Base-by-base conservation (phyloP, 2,888 invertebrate genomes). In the Hemicrepidius hirtus region DNA sequence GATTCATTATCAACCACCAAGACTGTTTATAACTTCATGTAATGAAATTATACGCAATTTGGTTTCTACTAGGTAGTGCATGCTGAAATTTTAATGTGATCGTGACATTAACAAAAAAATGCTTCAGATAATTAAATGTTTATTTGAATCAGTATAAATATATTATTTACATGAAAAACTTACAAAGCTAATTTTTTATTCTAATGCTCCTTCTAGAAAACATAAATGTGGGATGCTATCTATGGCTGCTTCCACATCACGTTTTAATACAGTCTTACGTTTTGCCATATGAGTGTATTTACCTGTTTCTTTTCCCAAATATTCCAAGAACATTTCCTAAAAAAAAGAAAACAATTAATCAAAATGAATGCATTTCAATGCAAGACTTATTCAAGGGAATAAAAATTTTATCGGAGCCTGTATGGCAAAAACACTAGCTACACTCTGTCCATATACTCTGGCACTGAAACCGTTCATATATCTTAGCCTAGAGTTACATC, bases 321-420 rank as follows among this genome's bases (percentile, higher is more conserved):
- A 92, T 84, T 95, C 94, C 68, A 97, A 90, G 84, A 97, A 97
- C 77, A 96, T 85, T 89, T 97, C 95, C 95, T 95, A 87, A 13
- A 72, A 68, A 32, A 1, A 10, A 49, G 3, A 49, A 12, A 21
- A 6, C n/a, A 32, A 4, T 9, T 1, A 44, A 44, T 7, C 1
- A 44, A 41, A 13, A 41, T 41, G 41, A 44, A 32, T 3, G 2
- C 24, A 5, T 24, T 24, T 10, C 46, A 5, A 46, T n/a, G 7
- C 1, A 16, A 46, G 16, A 46, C 46, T 3, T 3, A 65, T 13
- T n/a, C n/a, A n/a, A n/a, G n/a, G n/a, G n/a, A n/a, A n/a, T n/a
- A n/a, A n/a, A n/a, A n/a, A n/a, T n/a, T n/a, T n/a, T n/a, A n/a
- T n/a, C n/a, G n/a, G n/a, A n/a, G n/a, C n/a, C n/a, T n/a, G n/a